Conservation (phyloP, 2,888 invertebrate species). For the Aphrophora alni region DNA sequence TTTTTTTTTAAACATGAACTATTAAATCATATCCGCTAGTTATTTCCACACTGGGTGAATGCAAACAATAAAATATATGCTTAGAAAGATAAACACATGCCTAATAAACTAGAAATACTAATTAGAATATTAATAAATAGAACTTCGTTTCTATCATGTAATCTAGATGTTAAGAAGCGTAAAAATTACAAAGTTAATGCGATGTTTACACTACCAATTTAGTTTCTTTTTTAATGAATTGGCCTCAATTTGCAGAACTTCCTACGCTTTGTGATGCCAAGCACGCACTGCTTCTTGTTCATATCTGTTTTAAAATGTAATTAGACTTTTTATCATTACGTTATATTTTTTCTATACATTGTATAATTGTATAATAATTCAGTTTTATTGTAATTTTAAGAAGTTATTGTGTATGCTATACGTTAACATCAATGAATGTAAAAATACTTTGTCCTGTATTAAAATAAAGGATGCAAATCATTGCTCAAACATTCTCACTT, state of each 20-base stretch:
- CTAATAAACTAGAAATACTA: not conserved
- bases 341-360: too few species aligned
- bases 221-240: not conserved
- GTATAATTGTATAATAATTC: too few species aligned
- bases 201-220: not conserved
- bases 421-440: too few species aligned
- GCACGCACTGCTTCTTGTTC: not conserved
- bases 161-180: not conserved
- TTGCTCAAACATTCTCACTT: too few species aligned
- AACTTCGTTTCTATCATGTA: not conserved
- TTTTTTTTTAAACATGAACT: too few species aligned
- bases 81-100: not conserved
- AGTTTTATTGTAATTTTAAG: too few species aligned
- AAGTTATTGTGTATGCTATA: too few species aligned
- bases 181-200: not conserved
- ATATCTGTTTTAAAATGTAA: not conserved
- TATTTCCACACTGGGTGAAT: not conserved
- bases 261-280: not conserved
- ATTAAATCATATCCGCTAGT: not conserved
- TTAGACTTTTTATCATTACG: not conserved
- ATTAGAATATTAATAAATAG: not conserved
- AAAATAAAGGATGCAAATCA: too few species aligned
- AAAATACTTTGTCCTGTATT: too few species aligned
- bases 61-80: not conserved
- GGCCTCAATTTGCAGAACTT: not conserved